Conservation (phyloP, 1,140 invertebrate species). For the Subanguina moxae region DNA sequence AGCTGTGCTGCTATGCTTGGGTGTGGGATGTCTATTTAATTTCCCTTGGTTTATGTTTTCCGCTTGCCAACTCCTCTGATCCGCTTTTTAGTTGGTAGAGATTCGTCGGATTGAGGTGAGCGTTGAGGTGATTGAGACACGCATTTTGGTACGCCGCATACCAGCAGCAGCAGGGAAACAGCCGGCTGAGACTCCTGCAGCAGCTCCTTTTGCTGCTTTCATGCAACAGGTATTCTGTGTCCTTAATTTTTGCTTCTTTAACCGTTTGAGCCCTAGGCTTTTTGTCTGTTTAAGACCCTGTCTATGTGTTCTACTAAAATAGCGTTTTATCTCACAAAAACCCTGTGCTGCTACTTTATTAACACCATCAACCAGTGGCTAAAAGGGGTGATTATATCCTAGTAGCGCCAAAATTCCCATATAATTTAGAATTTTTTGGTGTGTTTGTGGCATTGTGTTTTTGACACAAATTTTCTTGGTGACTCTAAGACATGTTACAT, state of each 20-base stretch:
- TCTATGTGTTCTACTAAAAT: too few species aligned
- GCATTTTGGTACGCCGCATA: slow-evolving; percentile 20
- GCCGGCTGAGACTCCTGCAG: slow-evolving; percentile 3
- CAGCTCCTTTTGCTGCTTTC: not conserved
- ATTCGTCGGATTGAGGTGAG: slow-evolving; percentile 28
- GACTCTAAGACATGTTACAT: too few species aligned
- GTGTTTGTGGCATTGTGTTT: too few species aligned
- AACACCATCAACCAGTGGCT: too few species aligned
- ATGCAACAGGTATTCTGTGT: not conserved
- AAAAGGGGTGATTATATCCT: too few species aligned
- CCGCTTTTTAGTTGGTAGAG: slow-evolving; percentile 34
- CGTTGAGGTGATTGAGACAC: slow-evolving; percentile 37
- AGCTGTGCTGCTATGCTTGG: not conserved
- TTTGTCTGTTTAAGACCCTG: not conserved
- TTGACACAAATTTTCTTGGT: too few species aligned
- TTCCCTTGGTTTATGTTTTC: slow-evolving; percentile 3
- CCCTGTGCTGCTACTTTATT: too few species aligned
- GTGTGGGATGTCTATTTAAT: slow-evolving; percentile 1
- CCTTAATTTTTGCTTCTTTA: not conserved
- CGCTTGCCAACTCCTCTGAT: slow-evolving; percentile 3
- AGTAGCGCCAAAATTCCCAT: too few species aligned
- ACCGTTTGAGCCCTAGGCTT: not conserved
- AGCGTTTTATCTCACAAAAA: too few species aligned
- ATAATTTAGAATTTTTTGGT: too few species aligned
- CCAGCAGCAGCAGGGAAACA: slow-evolving; percentile 12